Percentiles rank a stretch among this genome's conserved stretches.
Conservation (phyloP, 2,113 vertebrate genomes). For the Baryphthengus martii region DNA sequence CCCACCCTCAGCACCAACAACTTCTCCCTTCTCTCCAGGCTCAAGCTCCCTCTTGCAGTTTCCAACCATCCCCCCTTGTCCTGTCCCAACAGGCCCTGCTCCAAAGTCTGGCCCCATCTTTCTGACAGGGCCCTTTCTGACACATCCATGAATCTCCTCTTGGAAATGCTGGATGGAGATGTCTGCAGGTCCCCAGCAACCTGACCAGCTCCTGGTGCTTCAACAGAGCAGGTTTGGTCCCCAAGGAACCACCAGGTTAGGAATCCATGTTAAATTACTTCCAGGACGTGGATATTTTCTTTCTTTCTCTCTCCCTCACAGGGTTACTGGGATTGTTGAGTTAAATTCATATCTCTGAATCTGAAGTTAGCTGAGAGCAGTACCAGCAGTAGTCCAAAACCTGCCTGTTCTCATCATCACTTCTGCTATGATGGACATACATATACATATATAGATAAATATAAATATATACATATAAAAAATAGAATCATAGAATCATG, state of each 20-base stretch:
- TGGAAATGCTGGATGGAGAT: background rate
- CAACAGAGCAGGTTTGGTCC: background rate
- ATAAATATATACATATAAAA: no score
- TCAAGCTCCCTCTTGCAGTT: no score
- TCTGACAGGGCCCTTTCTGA: no score
- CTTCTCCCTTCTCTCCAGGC: no score
- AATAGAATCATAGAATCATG: no score
- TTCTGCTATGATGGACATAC: no score
- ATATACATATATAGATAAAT: no score
- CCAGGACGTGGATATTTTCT: background rate
- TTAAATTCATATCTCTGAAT: background rate
- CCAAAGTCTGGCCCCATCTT: no score
- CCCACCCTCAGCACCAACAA: no score
- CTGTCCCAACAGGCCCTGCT: no score
- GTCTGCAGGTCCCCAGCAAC: background rate
- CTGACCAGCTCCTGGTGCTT: background rate
- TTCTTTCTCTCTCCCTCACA: background rate
- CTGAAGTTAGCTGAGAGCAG: background rate
- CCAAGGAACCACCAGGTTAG: background rate
- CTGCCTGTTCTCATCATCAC: background rate
- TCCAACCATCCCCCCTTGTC: no score
- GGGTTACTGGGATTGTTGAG: background rate
- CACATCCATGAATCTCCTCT: background rate
- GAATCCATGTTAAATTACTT: background rate
- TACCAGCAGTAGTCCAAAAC: background rate